Base-by-base conservation (phyloP, 2,888 invertebrate species). In the Athetis lepigone region DNA sequence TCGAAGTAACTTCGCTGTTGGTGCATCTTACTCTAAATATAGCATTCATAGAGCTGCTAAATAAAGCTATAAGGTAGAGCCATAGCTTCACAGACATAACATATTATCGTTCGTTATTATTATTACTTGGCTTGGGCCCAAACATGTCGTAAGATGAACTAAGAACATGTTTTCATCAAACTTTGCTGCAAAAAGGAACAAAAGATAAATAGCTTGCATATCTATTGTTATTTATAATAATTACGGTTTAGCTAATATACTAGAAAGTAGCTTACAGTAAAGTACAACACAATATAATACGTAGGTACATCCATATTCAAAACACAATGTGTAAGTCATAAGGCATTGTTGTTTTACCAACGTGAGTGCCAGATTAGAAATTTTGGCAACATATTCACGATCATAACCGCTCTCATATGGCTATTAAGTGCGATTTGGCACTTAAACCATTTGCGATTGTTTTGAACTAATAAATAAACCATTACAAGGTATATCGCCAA, bases 101-200 rank as follows among this genome's bases (percentile, higher is more conserved):
- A 51, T 54, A 49, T 57, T 62, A 69, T 49, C 60, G 37, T 65
- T 50, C 19, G 47, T 55, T 70, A 61, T 51, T 79, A 69, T 61
- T 72, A 77, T 70, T 67, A 63, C 58, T 83, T 83, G 83, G 84
- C 81, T 61, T 54, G 49, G 42, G 37, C 50, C 82, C 84, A 83
- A 81, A 75, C 61, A 61, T 43, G 58, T 70, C 60, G 65, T 69
- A 55, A 68, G 62, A 73, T 70, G 55, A 66, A 76, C 68, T 59
- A 65, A 68, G 42, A 66, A 51, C 49, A 65, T 52, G 65, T 57
- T 73, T 63, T 46, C 43, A 57, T 25, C 61, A 66, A 19, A 49
- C 19, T 70, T 57, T 65, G 5, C 18, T 25, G 52, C 29, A 7
- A 47, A 73, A 45, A 54, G 36, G 16, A 39, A 43, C n/a, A 64